Percentiles rank a stretch among this genome's conserved stretches.
Evolutionary conservation across 92 coral and sea anemone genomes (phyloP).

Genomic region (Porites evermanni): DNA sequence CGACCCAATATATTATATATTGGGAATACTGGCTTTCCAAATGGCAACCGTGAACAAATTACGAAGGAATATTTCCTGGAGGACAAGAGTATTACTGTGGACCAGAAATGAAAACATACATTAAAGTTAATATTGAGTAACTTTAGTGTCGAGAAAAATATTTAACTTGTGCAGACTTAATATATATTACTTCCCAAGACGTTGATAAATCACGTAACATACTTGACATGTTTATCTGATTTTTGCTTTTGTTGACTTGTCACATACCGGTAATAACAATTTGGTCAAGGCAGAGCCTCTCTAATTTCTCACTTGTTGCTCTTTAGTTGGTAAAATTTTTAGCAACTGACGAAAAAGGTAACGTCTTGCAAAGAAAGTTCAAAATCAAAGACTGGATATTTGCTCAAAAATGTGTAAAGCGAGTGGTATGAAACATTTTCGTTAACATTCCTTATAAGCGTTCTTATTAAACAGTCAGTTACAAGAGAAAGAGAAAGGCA

Average conservation of each 20-base stretch:
- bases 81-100: constrained; percentile 10
- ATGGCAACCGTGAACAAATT: constrained; percentile 23
- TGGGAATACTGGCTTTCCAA: constrained; percentile 17
- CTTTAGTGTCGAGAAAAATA: too few species aligned
- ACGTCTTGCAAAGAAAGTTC: constrained; percentile 6
- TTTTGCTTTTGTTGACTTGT: too few species aligned
- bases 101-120: constrained; percentile 9
- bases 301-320: constrained; percentile 13
- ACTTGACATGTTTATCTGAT: not conserved
- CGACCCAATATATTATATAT: constrained; percentile 12
- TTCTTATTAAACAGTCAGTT: constrained; percentile 17
- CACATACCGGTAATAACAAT: too few species aligned
- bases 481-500: constrained; percentile 20
- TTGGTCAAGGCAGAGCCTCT: too few species aligned
- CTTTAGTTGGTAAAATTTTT: constrained; percentile 4
- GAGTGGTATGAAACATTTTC: not conserved
- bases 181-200: constrained; percentile 12
- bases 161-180: not conserved
- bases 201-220: constrained; percentile 1
- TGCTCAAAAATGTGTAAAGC: constrained; percentile 6
- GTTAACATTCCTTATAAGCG: constrained; percentile 3
- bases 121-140: constrained; percentile 8
- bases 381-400: constrained; percentile 10
- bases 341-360: constrained; percentile 10
- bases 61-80: constrained; percentile 9